Conservation (phyloP, 2,888 invertebrate genomes). For the Platynereis dumerilii region DNA sequence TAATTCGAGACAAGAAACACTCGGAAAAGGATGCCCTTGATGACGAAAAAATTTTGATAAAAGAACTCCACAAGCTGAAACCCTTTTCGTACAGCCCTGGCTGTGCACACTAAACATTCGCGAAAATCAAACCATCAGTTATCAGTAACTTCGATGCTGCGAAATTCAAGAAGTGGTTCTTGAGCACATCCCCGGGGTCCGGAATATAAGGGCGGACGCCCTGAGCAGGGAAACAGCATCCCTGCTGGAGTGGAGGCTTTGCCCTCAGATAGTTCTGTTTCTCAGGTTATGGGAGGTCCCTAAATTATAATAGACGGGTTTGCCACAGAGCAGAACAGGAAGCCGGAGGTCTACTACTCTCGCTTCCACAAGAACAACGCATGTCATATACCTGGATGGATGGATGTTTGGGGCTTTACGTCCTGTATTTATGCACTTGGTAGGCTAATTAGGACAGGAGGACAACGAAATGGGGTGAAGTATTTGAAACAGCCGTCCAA, state of each 20-base stretch:
- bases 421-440: no score
- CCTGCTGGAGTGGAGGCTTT: slow-evolving; percentile 32
- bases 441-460: no score
- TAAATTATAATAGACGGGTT: slow-evolving; percentile 26
- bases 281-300: slow-evolving; percentile 11
- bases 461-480: no score
- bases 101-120: background rate
- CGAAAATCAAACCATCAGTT: no score
- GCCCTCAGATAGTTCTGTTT: slow-evolving; percentile 21
- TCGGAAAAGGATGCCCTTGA: background rate
- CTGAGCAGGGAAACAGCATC: slow-evolving; percentile 22
- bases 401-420: no score
- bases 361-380: slow-evolving; percentile 9
- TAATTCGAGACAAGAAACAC: background rate
- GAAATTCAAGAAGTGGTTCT: no score
- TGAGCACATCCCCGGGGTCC: slow-evolving; percentile 29
- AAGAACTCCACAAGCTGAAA: background rate
- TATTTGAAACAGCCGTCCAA: no score
- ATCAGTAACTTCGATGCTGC: no score
- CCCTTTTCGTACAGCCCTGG: slow-evolving; percentile 1
- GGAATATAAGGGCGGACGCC: slow-evolving; percentile 31
- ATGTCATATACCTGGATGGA: no score
- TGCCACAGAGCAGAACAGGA: slow-evolving; percentile 19
- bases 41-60: background rate
- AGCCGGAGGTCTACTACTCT: slow-evolving; percentile 18